A percentile compares a stretch with the other conserved stretches of the same genome.
phyloP scores from a whole-genome alignment of 2,888 invertebrate species.

The Dinocampus coccinellae region DNA sequence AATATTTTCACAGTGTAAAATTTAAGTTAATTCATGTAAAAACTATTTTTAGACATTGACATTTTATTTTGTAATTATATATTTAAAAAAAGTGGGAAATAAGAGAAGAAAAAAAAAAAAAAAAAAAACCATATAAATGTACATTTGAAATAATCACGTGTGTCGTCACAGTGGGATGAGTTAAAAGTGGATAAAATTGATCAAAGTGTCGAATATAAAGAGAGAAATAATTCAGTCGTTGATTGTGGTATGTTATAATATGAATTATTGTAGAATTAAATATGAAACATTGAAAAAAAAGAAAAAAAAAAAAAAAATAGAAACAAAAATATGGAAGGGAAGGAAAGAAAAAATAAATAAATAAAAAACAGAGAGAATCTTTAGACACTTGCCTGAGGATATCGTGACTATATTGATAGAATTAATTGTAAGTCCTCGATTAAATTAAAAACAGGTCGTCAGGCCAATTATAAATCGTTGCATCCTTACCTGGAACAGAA shows the following conservation, averaged over 20 bases:
- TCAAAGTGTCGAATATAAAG: neutral
- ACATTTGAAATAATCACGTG: neutral
- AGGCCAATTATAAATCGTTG: neutral
- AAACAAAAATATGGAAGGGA: neutral
- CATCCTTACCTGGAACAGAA: conserved; percentile 25
- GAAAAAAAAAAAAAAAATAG: neutral
- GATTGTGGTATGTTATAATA: neutral
- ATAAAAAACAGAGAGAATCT: conserved; percentile 3
- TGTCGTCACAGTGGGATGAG: neutral
- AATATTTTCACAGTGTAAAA: neutral
- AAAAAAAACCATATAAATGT: neutral
- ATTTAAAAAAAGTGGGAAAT: neutral
- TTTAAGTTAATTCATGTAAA: neutral
- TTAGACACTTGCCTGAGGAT: conserved; percentile 17
- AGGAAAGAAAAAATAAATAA: too few relatives aligned
- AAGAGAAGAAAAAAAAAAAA: neutral
- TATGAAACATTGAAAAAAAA: neutral
- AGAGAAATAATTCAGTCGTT: neutral
- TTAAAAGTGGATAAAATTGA: neutral
- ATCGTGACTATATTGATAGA: neutral
- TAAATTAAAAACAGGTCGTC: conserved; percentile 8
- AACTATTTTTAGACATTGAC: conserved; percentile 10
- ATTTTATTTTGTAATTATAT: conserved; percentile 1
- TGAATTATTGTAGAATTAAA: neutral
- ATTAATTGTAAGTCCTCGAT: conserved; percentile 5